These are phyloP conservation scores for Cantharis lateralis DNA, from an alignment of 2,888 invertebrate species.

Conservation along the genomic window DNA sequence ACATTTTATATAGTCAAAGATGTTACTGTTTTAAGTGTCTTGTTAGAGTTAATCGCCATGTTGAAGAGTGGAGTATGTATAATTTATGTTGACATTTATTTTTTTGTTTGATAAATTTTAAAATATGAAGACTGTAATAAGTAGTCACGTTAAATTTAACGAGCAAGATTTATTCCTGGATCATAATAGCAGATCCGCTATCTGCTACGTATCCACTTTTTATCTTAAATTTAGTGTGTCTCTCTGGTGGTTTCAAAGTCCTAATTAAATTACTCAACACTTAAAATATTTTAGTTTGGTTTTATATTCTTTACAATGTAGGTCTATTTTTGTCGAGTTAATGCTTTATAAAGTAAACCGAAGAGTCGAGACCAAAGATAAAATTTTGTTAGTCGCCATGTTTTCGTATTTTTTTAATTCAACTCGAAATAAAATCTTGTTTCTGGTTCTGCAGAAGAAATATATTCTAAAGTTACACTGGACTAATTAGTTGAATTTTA, in stretches of 20 bases:
- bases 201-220: background rate
- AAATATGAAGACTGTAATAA: background rate
- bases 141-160: background rate
- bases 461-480: no score
- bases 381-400: background rate
- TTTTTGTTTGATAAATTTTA: conserved; percentile 13
- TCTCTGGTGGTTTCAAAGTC: background rate
- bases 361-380: background rate
- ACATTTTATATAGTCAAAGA: background rate
- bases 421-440: background rate
- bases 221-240: background rate
- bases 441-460: background rate
- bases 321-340: background rate
- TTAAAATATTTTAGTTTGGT: background rate
- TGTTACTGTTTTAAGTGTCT: conserved; percentile 14
- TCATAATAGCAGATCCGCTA: background rate
- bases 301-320: background rate
- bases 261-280: background rate
- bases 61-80: conserved; percentile 12
- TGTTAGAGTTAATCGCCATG: conserved; percentile 10
- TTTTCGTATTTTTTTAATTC: background rate
- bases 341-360: background rate
- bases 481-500: no score
- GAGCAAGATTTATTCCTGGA: background rate
- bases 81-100: conserved; percentile 14